A percentile compares a stretch with the other conserved stretches of the same genome.
Evolutionary conservation across 2,888 invertebrate genomes (phyloP).

Genomic region (Scaptomyza caliginosa): DNA sequence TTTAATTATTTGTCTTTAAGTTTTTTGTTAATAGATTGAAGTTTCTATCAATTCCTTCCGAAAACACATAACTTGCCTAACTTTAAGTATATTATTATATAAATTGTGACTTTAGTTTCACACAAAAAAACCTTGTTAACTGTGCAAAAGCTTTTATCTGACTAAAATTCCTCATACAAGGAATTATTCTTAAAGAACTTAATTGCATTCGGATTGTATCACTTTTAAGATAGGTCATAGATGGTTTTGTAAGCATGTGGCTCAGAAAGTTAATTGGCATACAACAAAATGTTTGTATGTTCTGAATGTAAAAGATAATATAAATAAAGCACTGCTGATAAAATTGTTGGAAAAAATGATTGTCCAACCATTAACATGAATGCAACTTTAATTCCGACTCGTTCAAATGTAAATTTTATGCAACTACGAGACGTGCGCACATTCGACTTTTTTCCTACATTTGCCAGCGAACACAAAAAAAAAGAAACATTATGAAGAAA

Average conservation of each 20-base stretch:
- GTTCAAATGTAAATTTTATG: slow-evolving; percentile 74
- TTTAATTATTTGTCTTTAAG: too few relatives aligned
- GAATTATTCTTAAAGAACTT: background rate
- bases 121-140: background rate
- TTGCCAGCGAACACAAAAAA: background rate
- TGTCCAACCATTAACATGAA: slow-evolving; percentile 54
- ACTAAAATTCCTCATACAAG: background rate
- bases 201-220: background rate
- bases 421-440: slow-evolving; percentile 58
- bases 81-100: too few relatives aligned
- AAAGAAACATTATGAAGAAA: too few relatives aligned
- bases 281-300: background rate
- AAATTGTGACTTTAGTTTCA: background rate
- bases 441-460: too few relatives aligned
- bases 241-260: background rate
- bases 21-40: too few relatives aligned
- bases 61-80: too few relatives aligned
- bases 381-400: slow-evolving; percentile 63
- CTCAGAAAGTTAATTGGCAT: slow-evolving; percentile 13
- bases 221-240: background rate
- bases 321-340: slow-evolving; percentile 7
- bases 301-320: background rate
- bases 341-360: slow-evolving; percentile 44
- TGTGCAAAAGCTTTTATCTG: background rate
- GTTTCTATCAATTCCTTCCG: too few relatives aligned